Percentiles rank a stretch among this genome's conserved stretches.
Conservation (phyloP, 1,140 invertebrate species). For the Cydia fagiglandana region DNA sequence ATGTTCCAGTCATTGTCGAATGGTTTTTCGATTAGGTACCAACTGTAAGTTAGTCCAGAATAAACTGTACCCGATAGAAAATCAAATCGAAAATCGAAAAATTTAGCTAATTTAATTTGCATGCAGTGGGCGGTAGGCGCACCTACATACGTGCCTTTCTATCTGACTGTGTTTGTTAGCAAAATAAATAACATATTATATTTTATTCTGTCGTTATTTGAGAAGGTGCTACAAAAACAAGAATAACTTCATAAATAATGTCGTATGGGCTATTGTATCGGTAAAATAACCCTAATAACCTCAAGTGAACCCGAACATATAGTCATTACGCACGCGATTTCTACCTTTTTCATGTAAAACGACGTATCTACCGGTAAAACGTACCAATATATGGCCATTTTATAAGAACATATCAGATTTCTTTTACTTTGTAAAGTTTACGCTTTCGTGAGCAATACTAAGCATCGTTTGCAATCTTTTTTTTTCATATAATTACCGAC, state of each 20-base stretch:
- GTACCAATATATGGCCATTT: background rate
- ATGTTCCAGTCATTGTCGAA: no score
- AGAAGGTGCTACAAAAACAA: no score
- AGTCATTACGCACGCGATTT: conserved; percentile 16
- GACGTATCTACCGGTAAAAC: background rate
- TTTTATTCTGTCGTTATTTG: background rate
- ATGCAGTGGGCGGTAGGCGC: no score
- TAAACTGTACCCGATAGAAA: no score
- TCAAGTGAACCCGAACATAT: conserved; percentile 44
- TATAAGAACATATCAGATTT: conserved; percentile 29
- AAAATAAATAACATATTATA: background rate
- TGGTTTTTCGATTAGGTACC: no score
- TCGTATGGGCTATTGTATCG: background rate
- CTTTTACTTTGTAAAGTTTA: conserved; percentile 42
- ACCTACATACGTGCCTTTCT: no score
- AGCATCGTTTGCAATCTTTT: conserved; percentile 23
- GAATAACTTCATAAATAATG: background rate
- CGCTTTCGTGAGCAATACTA: conserved; percentile 11
- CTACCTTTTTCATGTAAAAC: background rate
- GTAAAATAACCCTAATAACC: conserved; percentile 55
- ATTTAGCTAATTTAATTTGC: no score
- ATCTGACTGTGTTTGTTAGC: no score
- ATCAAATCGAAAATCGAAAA: no score
- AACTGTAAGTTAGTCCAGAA: no score
- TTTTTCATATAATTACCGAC: conserved; percentile 13